Evolutionary conservation across 2,888 invertebrate species (phyloP).

Genomic region (Ichneumoninae sp.): DNA sequence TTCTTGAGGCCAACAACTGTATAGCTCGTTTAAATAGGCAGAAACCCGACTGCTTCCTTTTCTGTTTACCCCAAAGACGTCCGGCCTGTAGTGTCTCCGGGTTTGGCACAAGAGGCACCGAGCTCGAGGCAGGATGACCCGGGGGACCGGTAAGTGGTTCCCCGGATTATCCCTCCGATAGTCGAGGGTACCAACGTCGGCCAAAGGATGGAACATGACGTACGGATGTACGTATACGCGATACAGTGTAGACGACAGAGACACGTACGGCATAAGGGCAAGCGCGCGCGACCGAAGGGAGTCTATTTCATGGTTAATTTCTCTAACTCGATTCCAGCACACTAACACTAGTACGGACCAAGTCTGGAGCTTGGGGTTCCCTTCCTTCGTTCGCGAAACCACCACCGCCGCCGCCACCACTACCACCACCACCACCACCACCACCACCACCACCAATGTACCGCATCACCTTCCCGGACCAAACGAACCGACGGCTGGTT

Average conservation of each 20-base stretch:
- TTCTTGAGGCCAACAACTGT: background rate
- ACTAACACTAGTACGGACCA: conserved; percentile 58
- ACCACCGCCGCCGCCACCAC: conserved; percentile 38
- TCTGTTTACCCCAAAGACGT: conserved; percentile 34
- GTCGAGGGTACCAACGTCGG: conserved; percentile 18
- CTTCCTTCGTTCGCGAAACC: conserved; percentile 41
- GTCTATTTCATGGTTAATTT: conserved; percentile 85
- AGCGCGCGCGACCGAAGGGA: conserved; percentile 81
- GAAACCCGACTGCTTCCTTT: conserved; percentile 33
- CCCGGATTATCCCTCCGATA: conserved; percentile 46
- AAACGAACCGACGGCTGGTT: conserved; percentile 49
- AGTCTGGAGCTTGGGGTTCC: conserved; percentile 11
- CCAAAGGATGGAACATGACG: conserved; percentile 12
- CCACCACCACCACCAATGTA: background rate
- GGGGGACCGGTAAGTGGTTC: conserved; percentile 64
- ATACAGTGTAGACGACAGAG: conserved; percentile 16
- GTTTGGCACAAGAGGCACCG: conserved; percentile 26
- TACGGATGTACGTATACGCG: conserved; percentile 29
- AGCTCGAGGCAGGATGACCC: conserved; percentile 62
- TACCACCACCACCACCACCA: conserved; percentile 19
- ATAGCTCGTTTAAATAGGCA: background rate
- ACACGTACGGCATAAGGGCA: conserved; percentile 61
- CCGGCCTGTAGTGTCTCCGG: conserved; percentile 21
- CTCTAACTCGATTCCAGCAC: conserved; percentile 83
- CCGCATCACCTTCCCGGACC: conserved; percentile 35